Evolutionary conservation across 2,888 invertebrate species (phyloP).

Genomic region (Pseudococcus viburni): DNA sequence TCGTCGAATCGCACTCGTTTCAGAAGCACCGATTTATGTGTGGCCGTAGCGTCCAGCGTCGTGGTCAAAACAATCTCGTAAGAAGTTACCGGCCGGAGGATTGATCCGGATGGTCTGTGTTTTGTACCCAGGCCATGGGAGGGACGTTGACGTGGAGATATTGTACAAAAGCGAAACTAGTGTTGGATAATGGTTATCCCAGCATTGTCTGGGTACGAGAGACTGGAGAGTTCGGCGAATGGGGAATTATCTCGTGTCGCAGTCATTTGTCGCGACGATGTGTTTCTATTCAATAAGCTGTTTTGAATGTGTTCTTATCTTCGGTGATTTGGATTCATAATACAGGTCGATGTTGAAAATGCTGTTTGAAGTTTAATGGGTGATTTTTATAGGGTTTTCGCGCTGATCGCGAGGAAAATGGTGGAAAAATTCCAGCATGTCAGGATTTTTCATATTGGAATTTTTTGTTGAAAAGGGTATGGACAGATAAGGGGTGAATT

Average conservation of each 20-base stretch:
- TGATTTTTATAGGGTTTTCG: too few relatives aligned
- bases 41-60: background rate
- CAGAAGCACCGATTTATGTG: conserved; percentile 52
- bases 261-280: background rate
- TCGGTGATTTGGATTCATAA: too few relatives aligned
- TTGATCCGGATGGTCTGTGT: background rate
- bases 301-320: too few relatives aligned
- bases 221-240: background rate
- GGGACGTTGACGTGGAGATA: background rate
- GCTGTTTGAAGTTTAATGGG: too few relatives aligned
- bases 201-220: background rate
- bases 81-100: background rate
- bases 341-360: too few relatives aligned
- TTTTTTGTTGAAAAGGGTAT: too few relatives aligned
- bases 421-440: too few relatives aligned
- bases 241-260: background rate
- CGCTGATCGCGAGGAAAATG: too few relatives aligned
- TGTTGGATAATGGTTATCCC: background rate
- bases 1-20: conserved; percentile 51
- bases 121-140: background rate
- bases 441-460: too few relatives aligned
- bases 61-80: conserved; percentile 37
- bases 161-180: background rate
- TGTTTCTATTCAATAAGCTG: background rate
- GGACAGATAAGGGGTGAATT: too few relatives aligned